Percentiles rank a stretch among this genome's conserved stretches.
phyloP scores from a whole-genome alignment of 2,797 vertebrate genomes.

The Petrocephalus sullivani region DNA sequence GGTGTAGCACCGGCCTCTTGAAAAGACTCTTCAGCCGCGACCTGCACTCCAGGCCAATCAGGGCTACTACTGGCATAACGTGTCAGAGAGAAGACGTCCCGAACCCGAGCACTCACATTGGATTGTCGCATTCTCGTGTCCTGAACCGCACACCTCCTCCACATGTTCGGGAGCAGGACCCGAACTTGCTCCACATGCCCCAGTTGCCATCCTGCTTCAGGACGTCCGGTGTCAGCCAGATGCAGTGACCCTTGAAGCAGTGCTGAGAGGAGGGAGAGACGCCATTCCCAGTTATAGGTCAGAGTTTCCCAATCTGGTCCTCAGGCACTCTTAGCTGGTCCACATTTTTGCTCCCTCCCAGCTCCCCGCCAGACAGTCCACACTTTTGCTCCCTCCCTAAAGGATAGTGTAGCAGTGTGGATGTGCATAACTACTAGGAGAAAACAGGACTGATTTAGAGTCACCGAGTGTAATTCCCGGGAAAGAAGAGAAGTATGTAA shows the following conservation, averaged over 20 bases:
- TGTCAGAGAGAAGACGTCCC: neutral
- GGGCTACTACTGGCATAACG: neutral
- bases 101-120: constrained; percentile 65
- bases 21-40: neutral
- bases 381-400: too few species aligned
- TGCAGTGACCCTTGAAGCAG: constrained; percentile 96
- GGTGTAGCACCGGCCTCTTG: neutral
- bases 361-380: too few species aligned
- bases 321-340: too few species aligned
- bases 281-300: neutral
- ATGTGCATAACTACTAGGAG: neutral
- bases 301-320: too few species aligned
- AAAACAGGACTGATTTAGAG: neutral
- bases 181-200: constrained; percentile 90
- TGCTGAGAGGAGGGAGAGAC: constrained; percentile 61
- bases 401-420: too few species aligned
- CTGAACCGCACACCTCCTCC: constrained; percentile 86
- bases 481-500: neutral
- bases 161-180: constrained; percentile 84
- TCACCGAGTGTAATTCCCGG: neutral
- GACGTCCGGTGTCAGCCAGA: constrained; percentile 91
- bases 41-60: neutral
- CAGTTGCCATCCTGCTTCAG: constrained; percentile 92
- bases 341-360: too few species aligned
- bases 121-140: constrained; percentile 86